Percentiles rank a stretch among this genome's conserved stretches.
Conservation (phyloP, 2,797 vertebrate genomes). For the Sebastes oblongus region DNA sequence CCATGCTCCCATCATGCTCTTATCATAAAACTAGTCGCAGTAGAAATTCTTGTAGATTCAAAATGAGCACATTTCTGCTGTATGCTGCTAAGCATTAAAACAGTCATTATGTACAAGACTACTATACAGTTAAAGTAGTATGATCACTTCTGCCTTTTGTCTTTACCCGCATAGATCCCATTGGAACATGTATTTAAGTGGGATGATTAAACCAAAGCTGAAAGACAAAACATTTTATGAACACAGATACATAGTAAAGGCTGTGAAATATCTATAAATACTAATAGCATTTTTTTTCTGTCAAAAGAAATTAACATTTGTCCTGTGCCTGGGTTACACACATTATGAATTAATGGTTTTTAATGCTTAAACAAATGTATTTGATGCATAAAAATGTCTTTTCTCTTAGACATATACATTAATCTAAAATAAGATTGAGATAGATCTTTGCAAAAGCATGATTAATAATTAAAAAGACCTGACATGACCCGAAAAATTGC, state of each 20-base stretch:
- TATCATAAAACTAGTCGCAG: slow-evolving; percentile 15
- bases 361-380: not conserved
- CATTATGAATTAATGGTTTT: not conserved
- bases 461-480: not conserved
- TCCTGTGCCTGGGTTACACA: not conserved
- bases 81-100: slow-evolving; percentile 23
- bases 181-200: not conserved
- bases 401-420: slow-evolving; percentile 4
- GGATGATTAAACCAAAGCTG: slow-evolving; percentile 2
- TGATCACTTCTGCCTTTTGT: not conserved
- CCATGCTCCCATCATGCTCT: slow-evolving; percentile 28
- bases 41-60: slow-evolving; percentile 24
- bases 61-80: slow-evolving; percentile 15
- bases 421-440: not conserved
- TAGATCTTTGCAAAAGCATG: not conserved
- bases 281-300: not conserved
- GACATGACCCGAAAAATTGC: not conserved
- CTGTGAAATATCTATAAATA: slow-evolving; percentile 32
- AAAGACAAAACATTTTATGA: not conserved
- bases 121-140: slow-evolving; percentile 19
- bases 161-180: slow-evolving; percentile 23
- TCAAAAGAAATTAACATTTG: slow-evolving; percentile 1
- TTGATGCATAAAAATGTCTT: not conserved
- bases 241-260: slow-evolving; percentile 9
- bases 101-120: slow-evolving; percentile 47